phyloP scores from a whole-genome alignment of 2,113 vertebrate species.

The Xiphias gladius region DNA sequence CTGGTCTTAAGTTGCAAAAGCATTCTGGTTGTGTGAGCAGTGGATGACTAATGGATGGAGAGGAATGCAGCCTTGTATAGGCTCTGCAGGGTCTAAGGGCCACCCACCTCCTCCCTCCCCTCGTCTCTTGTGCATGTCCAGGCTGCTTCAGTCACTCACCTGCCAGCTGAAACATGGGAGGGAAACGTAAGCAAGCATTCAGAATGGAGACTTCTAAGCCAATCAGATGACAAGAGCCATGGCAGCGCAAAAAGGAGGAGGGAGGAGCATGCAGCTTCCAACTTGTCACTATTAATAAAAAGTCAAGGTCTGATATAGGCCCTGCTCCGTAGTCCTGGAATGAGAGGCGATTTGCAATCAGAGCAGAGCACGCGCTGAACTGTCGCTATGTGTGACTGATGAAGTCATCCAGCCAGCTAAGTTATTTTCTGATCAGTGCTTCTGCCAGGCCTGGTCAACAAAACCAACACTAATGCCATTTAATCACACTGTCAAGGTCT shows the following conservation, averaged over 20 bases:
- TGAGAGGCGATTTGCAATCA: constrained; percentile 68
- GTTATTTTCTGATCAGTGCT: constrained; percentile 70
- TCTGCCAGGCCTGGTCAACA: constrained; percentile 37
- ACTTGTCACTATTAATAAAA: constrained; percentile 82
- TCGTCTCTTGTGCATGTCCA: constrained; percentile 80
- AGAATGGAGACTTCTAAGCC: constrained; percentile 72
- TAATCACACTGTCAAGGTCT: constrained; percentile 51
- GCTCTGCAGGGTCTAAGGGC: constrained; percentile 60
- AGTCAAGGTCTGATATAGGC: constrained; percentile 74
- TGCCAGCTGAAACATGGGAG: constrained; percentile 79
- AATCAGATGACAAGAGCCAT: constrained; percentile 47
- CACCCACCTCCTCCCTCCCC: constrained; percentile 49
- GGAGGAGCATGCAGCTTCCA: constrained; percentile 56
- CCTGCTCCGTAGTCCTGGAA: constrained; percentile 63
- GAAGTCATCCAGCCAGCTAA: constrained; percentile 55
- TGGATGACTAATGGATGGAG: constrained; percentile 69
- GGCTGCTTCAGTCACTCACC: constrained; percentile 84
- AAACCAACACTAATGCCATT: constrained; percentile 47
- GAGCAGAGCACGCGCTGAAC: constrained; percentile 59
- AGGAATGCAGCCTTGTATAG: constrained; percentile 82
- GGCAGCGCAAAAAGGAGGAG: constrained; percentile 33
- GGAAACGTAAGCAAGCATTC: constrained; percentile 63
- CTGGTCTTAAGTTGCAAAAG: constrained; percentile 57
- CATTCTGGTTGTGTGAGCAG: constrained; percentile 53
- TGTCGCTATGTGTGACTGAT: constrained; percentile 60